These are phyloP conservation scores for Scaptomyza reducta DNA, from an alignment of 2,888 invertebrate species.

Conservation along the genomic window DNA sequence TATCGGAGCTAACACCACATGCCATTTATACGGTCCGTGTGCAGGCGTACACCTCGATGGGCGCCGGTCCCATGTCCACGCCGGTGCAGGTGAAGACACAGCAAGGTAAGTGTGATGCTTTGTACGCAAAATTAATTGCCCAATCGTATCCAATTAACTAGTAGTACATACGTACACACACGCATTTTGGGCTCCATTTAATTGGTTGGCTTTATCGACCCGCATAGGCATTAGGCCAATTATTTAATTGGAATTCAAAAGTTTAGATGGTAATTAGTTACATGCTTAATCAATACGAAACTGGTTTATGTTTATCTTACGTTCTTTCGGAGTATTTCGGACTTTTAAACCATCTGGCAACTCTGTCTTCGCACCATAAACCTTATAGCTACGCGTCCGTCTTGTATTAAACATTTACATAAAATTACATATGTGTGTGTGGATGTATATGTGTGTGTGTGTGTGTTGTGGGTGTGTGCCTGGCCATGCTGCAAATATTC, in stretches of 20 bases:
- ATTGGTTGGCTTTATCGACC: conserved; percentile 50
- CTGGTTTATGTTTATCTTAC: no score
- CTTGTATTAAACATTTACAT: conserved; percentile 15
- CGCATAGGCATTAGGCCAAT: conserved; percentile 60
- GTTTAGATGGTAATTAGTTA: conserved; percentile 16
- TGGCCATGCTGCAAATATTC: conserved; percentile 46
- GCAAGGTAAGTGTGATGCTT: conserved; percentile 89
- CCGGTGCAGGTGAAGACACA: conserved; percentile 99
- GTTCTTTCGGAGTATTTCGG: no score
- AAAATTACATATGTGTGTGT: conserved; percentile 4
- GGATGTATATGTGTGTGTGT: conserved; percentile 8
- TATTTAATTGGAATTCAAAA: conserved; percentile 70
- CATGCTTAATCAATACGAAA: background rate
- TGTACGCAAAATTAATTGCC: conserved; percentile 24
- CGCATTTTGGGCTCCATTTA: conserved; percentile 48
- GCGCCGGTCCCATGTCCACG: conserved; percentile 96
- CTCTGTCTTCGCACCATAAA: background rate
- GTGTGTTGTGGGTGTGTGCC: conserved; percentile 13
- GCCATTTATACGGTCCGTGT: conserved; percentile 97
- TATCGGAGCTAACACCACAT: conserved; percentile 95
- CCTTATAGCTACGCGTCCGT: background rate
- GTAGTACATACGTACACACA: conserved; percentile 28
- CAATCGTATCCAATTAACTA: conserved; percentile 43
- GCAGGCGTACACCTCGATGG: conserved; percentile 96
- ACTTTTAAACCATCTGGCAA: conserved; percentile 2